Evolutionary conservation across 1,140 invertebrate genomes (phyloP), one percentile per base, ranked within the genome.

Genomic region (Mya arenaria): DNA sequence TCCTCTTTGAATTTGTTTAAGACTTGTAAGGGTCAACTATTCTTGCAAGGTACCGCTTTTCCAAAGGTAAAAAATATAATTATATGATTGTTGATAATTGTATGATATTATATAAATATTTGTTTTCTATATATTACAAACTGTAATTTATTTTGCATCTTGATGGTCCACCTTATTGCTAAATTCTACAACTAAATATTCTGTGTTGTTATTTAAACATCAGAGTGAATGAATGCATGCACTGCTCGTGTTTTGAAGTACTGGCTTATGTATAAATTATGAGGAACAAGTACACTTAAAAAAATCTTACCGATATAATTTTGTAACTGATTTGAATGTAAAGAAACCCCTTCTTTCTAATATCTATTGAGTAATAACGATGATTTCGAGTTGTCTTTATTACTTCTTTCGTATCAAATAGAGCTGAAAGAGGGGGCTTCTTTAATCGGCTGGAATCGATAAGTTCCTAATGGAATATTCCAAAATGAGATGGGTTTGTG

Each of bases 121-220:
- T 78, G 71, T 78, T 63, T 78, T 78, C 58, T 66, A 44, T 78
- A 78, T 56, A 78, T 65, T 66, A 66, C 74, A 65, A 52, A 13
- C 62, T 78, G 74, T 78, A 78, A 78, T 78, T 78, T 78, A 78
- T 78, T 78, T 62, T 60, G 60, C 74, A 39, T 75, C 63, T 78
- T 75, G 63, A 63, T 52, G 44, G 74, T 78, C 36, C 58, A 78
- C 62, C 74, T 66, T 55, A 48, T 34, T 8, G 74, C 74, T 78
- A 65, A 19, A 39, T 32, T 41, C 44, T 66, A 34, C 37, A 60
- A 60, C 56, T 66, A 44, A 37, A 66, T 39, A 32, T 30, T 15
- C 36, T 28, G 39, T 78, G 58, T 28, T 28, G 56, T 52, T 78
- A 55, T 60, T 78, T 78, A 55, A 41, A 78, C 6, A 52, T 41